Percentiles rank a stretch among this genome's conserved stretches.
Evolutionary conservation across 2,797 vertebrate genomes (phyloP).

Genomic region (Harpagifer antarcticus): DNA sequence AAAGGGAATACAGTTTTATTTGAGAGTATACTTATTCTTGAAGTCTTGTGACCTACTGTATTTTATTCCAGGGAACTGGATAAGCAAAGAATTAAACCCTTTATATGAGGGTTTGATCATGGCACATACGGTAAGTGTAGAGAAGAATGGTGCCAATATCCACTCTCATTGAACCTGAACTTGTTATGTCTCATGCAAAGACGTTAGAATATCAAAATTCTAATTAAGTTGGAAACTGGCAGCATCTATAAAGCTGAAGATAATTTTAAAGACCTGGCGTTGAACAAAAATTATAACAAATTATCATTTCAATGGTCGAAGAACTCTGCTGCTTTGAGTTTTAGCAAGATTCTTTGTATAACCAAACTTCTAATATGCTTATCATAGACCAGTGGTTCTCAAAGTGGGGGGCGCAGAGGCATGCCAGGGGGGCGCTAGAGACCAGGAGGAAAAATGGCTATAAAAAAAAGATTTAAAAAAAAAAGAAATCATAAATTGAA

Average conservation of each 20-base stretch:
- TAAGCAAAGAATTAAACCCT: background rate
- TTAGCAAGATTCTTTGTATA: background rate
- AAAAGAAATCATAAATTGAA: no score
- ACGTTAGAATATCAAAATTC: background rate
- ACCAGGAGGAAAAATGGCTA: no score
- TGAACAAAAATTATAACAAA: background rate
- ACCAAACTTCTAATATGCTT: background rate
- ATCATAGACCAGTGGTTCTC: background rate
- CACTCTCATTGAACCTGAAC: background rate
- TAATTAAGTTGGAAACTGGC: background rate
- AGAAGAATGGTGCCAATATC: background rate
- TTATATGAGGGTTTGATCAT: background rate
- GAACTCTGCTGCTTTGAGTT: background rate
- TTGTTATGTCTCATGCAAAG: background rate
- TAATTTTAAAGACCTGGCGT: background rate
- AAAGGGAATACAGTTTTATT: constrained; percentile 25
- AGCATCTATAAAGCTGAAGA: background rate
- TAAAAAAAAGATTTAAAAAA: no score
- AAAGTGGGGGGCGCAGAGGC: no score
- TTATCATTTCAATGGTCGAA: background rate
- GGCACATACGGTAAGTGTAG: background rate
- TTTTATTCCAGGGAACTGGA: constrained; percentile 16
- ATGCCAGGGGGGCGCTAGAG: no score
- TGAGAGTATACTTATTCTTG: constrained; percentile 16
- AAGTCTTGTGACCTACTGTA: constrained; percentile 14